A percentile compares a stretch with the other conserved stretches of the same genome.
phyloP scores from a whole-genome alignment of 2,113 vertebrate species.

The Calcarius ornatus region DNA sequence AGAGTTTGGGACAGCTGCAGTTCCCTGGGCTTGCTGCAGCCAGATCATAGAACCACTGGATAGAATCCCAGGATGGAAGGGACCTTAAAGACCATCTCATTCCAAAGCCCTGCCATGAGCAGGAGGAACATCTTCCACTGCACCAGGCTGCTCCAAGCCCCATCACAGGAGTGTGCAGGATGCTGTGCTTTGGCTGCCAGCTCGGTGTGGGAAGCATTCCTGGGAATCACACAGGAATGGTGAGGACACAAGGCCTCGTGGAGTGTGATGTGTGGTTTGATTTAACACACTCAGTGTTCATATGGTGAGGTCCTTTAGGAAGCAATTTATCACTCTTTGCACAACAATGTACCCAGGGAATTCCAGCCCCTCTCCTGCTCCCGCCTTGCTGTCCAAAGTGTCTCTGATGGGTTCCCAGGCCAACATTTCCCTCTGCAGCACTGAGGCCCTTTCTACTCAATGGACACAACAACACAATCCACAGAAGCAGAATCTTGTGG shows the following conservation, averaged over 20 bases:
- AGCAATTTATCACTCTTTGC: neutral
- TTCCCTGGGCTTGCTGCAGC: neutral
- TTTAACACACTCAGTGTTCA: neutral
- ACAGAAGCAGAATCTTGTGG: neutral
- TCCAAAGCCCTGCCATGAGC: neutral
- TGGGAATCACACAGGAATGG: neutral
- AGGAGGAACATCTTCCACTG: neutral
- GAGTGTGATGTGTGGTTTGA: neutral
- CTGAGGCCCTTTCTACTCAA: accelerated
- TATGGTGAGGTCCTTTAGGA: neutral
- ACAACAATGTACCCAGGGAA: accelerated
- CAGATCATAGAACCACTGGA: neutral
- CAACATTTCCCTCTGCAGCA: neutral
- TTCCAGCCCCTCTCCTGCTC: neutral
- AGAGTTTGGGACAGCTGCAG: neutral
- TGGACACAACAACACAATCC: neutral
- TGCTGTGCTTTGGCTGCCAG: neutral
- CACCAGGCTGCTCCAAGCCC: neutral
- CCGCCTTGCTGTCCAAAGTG: neutral
- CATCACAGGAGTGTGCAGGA: accelerated
- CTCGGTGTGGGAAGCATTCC: neutral
- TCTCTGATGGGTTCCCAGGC: neutral
- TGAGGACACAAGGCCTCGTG: accelerated
- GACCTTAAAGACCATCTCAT: neutral
- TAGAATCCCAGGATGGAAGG: neutral